Base-by-base conservation (phyloP, 2,888 invertebrate genomes). In the Synergus japonicus region DNA sequence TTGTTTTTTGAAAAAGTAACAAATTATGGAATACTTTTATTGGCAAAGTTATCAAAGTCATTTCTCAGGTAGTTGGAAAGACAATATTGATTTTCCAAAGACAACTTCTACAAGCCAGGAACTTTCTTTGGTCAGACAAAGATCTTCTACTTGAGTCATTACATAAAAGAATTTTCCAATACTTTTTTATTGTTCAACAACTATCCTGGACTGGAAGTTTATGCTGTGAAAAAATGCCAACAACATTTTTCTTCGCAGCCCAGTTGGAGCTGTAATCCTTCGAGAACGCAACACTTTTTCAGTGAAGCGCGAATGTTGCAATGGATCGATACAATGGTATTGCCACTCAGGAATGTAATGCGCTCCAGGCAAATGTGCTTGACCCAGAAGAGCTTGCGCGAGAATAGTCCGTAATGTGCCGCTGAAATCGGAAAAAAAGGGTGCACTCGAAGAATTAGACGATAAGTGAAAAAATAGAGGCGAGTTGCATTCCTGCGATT, bases 311-410 rank as follows among this genome's bases (percentile, higher is more conserved):
- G 80, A 79, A 82, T 79, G 77, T 79, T 76, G 79, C 63, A 69
- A 78, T 67, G 65, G 83, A 86, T 88, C 87, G 86, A 87, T 88
- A 84, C 85, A 82, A 85, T 81, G 82, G 80, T 85, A 87, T 86
- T 84, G 85, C 86, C 84, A 84, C 85, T 87, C 82, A 83, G 85
- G 85, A 87, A 87, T 85, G 86, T 86, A 88, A 87, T 85, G 86
- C 83, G 84, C 84, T 81, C 80, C 79, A 83, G 84, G 85, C 82
- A 84, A 87, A 88, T 82, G 85, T 83, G 84, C 85, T 84, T 82
- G 85, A 81, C 83, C 85, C 83, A 81, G 85, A 87, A 86, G 82
- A 83, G 82, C 79, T 83, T 37, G 4, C 80, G 64, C 76, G 78
- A 83, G 81, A 83, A 80, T 67, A 41, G 82, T 77, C 78, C 76